Percentiles rank a stretch among this genome's conserved stretches.
phyloP scores from a whole-genome alignment of 2,888 invertebrate species.

The Loripinus fragilis region DNA sequence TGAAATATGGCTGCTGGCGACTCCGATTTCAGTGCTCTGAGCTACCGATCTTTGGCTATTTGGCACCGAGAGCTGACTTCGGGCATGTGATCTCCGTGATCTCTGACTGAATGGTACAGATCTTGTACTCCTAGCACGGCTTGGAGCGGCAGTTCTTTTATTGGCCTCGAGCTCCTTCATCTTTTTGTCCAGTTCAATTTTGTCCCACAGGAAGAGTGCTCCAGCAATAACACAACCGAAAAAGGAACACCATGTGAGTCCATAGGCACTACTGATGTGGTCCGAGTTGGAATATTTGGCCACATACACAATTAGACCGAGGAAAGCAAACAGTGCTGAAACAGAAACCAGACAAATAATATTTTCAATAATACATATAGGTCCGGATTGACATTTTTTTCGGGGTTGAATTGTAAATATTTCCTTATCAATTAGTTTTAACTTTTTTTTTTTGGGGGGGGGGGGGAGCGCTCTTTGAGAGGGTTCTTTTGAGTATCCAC shows the following conservation, averaged over 20 bases:
- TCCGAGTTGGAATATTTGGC: constrained; percentile 47
- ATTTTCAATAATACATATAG: too few species aligned
- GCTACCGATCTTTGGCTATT: background rate
- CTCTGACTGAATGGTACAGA: constrained; percentile 40
- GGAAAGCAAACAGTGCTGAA: constrained; percentile 44
- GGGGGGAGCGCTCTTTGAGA: too few species aligned
- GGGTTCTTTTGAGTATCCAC: too few species aligned
- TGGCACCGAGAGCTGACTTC: constrained; percentile 27
- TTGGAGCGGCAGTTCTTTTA: constrained; percentile 33
- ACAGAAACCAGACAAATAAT: background rate
- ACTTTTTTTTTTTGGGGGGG: too few species aligned
- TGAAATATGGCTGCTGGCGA: too few species aligned
- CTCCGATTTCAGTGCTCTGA: constrained; percentile 4
- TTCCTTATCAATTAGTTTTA: too few species aligned
- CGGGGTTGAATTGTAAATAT: too few species aligned
- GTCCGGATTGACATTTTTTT: too few species aligned
- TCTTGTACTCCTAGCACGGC: constrained; percentile 32
- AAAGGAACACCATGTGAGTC: constrained; percentile 49
- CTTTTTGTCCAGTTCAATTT: constrained; percentile 38
- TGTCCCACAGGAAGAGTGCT: constrained; percentile 57
- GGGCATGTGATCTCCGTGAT: constrained; percentile 37
- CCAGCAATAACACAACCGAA: constrained; percentile 42
- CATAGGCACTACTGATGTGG: constrained; percentile 56
- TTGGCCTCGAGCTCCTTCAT: constrained; percentile 24
- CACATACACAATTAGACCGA: constrained; percentile 51